phyloP scores from a whole-genome alignment of 2,888 invertebrate genomes.

The Cepaea hortensis region DNA sequence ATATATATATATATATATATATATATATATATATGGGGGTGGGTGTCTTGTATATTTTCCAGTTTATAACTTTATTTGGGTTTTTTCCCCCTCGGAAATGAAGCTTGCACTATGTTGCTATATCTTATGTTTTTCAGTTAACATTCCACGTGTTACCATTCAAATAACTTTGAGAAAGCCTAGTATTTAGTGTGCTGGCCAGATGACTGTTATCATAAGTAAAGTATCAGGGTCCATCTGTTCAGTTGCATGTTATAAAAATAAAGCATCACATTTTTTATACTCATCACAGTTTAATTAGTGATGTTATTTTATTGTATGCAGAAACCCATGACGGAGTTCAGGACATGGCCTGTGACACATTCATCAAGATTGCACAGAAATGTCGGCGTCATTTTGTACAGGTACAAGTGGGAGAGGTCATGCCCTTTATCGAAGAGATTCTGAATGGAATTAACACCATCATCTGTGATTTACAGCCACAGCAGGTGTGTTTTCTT shows the following conservation, averaged over 20 bases:
- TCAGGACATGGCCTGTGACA: slow-evolving; percentile 99
- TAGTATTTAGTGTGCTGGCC: no score
- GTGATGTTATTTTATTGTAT: slow-evolving; percentile 48
- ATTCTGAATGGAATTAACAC: slow-evolving; percentile 95
- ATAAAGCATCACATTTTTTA: not conserved
- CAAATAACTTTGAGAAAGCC: no score
- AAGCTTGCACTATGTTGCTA: no score
- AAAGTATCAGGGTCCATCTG: not conserved
- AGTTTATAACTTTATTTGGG: no score
- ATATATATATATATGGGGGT: no score
- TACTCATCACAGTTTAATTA: not conserved
- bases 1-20: no score
- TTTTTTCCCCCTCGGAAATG: no score
- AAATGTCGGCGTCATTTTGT: slow-evolving; percentile 99
- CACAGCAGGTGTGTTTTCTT: slow-evolving; percentile 87
- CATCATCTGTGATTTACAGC: slow-evolving; percentile 98
- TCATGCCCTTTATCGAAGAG: slow-evolving; percentile 98
- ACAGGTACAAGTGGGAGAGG: slow-evolving; percentile 94
- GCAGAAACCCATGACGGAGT: slow-evolving; percentile 98
- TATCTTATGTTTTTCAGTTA: no score
- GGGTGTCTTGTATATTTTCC: no score
- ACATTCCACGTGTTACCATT: no score
- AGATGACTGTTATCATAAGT: not conserved
- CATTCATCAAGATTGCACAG: slow-evolving; percentile 99
- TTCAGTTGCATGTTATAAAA: not conserved